phyloP scores from a whole-genome alignment of 2,888 invertebrate species.

The Lycia hirtaria region DNA sequence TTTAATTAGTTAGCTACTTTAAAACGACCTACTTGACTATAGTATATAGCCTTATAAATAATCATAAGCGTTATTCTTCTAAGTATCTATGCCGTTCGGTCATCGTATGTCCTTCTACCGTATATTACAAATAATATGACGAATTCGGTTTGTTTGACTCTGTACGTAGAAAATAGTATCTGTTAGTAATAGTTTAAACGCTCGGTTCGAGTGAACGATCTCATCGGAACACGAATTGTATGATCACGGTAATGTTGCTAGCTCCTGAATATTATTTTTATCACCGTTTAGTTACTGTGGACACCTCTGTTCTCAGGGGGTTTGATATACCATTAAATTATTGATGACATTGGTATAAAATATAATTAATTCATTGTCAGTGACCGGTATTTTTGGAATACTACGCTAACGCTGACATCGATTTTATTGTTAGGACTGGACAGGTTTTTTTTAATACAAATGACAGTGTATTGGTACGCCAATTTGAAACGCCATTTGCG shows the following conservation, averaged over 20 bases:
- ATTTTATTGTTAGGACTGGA: too few relatives aligned
- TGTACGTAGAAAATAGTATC: conserved; percentile 53
- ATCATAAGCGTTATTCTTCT: not conserved
- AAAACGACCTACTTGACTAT: too few relatives aligned
- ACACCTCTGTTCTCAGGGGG: not conserved
- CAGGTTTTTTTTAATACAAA: too few relatives aligned
- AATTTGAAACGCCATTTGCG: too few relatives aligned
- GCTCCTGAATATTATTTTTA: conserved; percentile 52
- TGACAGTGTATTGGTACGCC: too few relatives aligned
- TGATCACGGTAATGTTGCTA: conserved; percentile 71
- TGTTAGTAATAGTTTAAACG: conserved; percentile 62
- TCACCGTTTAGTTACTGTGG: conserved; percentile 3
- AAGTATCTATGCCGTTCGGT: conserved; percentile 17
- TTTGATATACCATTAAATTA: not conserved
- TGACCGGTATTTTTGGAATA: not conserved
- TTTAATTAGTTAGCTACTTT: too few relatives aligned
- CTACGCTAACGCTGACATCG: too few relatives aligned
- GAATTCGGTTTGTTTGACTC: conserved; percentile 31
- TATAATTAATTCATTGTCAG: not conserved
- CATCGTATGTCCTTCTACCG: conserved; percentile 29
- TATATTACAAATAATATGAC: conserved; percentile 62
- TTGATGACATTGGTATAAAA: not conserved
- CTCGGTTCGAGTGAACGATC: conserved; percentile 71
- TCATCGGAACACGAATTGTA: conserved; percentile 63
- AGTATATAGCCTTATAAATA: too few relatives aligned